Evolutionary conservation across 2,888 invertebrate species (phyloP).

Genomic region (Deilephila elpenor): DNA sequence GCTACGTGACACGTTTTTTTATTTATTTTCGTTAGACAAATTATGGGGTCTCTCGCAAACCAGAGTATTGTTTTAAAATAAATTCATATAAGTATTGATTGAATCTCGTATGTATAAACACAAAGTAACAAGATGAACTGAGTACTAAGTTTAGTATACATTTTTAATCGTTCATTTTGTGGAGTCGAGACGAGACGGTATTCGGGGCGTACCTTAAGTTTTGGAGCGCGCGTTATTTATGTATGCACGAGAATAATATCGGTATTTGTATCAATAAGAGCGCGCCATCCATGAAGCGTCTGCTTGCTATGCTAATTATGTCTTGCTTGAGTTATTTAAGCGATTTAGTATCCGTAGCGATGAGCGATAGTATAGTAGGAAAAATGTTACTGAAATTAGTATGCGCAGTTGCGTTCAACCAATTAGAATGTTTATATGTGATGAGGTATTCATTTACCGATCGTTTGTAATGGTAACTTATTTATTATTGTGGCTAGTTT

Average conservation of each 20-base stretch:
- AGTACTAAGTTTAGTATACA: neutral
- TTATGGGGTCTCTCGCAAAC: too few relatives aligned
- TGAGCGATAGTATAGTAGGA: neutral
- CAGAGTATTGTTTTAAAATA: too few relatives aligned
- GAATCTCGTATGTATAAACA: too few relatives aligned
- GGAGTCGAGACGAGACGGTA: slow-evolving; percentile 6
- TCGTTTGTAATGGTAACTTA: neutral
- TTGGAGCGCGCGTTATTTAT: slow-evolving; percentile 24
- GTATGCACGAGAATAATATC: slow-evolving; percentile 20
- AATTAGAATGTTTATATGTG: neutral
- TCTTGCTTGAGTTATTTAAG: slow-evolving; percentile 36
- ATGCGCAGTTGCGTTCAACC: neutral
- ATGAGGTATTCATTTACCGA: neutral
- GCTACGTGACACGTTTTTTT: too few relatives aligned
- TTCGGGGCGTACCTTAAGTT: neutral
- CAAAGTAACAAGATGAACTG: neutral
- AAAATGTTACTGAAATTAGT: neutral
- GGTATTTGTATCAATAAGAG: slow-evolving; percentile 29
- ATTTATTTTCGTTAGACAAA: too few relatives aligned
- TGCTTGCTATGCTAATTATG: slow-evolving; percentile 36
- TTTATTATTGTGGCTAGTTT: neutral
- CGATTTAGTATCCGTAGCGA: slow-evolving; percentile 30
- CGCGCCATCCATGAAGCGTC: slow-evolving; percentile 26
- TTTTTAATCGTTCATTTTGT: slow-evolving; percentile 11
- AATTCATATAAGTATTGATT: too few relatives aligned